phyloP scores from a whole-genome alignment of 1,140 invertebrate genomes.

The Cydia strobilella region DNA sequence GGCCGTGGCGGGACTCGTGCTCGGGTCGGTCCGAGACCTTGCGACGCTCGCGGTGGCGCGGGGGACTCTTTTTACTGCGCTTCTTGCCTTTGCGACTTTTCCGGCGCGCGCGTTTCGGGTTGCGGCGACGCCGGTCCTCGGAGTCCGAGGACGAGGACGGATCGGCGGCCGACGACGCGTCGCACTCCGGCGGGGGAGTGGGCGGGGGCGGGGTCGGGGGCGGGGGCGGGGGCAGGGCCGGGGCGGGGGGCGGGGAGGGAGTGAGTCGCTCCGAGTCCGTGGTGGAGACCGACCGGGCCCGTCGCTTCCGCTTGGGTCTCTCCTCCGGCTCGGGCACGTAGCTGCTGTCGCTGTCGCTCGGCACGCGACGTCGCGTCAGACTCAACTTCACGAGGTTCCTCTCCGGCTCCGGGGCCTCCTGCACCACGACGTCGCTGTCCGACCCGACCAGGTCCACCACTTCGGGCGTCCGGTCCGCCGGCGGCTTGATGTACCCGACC shows the following conservation, averaged over 20 bases:
- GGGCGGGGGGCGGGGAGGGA: not conserved
- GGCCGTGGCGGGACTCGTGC: slow-evolving; percentile 60
- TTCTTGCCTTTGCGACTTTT: slow-evolving; percentile 42
- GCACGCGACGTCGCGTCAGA: slow-evolving; percentile 48
- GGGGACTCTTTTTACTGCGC: slow-evolving; percentile 40
- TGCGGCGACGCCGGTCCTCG: not conserved
- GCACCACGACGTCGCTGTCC: slow-evolving; percentile 81
- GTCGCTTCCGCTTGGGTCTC: not conserved
- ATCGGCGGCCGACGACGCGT: too few relatives aligned
- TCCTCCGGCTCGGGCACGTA: not conserved
- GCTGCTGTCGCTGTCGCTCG: not conserved
- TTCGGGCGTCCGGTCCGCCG: slow-evolving; percentile 81
- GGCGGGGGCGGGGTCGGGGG: not conserved
- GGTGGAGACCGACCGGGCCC: not conserved
- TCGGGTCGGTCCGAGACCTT: slow-evolving; percentile 39
- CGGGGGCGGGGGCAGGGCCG: not conserved
- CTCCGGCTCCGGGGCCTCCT: slow-evolving; percentile 54
- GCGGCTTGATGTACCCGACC: slow-evolving; percentile 79
- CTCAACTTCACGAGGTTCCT: slow-evolving; percentile 56
- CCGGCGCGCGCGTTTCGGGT: not conserved
- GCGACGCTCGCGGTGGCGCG: slow-evolving; percentile 37
- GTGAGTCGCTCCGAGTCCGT: not conserved
- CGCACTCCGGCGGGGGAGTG: not conserved
- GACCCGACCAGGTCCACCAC: slow-evolving; percentile 80
- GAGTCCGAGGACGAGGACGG: not conserved